A percentile compares a stretch with the other conserved stretches of the same genome.
These are phyloP conservation scores for Carassius auratus DNA, from an alignment of 2,113 vertebrate species.

Conservation along the genomic window DNA sequence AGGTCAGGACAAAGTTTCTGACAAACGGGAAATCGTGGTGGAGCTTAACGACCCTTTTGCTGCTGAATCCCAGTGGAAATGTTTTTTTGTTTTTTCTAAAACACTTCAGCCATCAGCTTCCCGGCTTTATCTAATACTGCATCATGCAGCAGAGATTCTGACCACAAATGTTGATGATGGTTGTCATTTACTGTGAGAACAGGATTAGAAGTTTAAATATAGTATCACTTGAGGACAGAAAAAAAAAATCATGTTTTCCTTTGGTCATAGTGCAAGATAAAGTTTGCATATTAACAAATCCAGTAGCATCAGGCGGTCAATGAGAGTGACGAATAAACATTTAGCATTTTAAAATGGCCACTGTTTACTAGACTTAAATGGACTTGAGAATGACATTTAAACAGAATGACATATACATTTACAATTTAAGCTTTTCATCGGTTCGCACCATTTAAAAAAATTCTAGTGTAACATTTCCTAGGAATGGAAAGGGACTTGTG, in stretches of 20 bases:
- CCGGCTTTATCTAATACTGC: conserved; percentile 16
- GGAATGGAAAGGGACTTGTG: too few relatives aligned
- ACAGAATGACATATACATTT: background rate
- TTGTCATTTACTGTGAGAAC: conserved; percentile 42
- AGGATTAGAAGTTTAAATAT: conserved; percentile 43
- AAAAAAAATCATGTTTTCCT: conserved; percentile 8
- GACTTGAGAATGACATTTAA: background rate
- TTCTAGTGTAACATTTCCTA: background rate
- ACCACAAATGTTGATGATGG: conserved; percentile 4
- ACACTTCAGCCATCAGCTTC: conserved; percentile 5
- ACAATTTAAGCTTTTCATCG: background rate
- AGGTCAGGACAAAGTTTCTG: conserved; percentile 40
- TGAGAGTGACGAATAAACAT: background rate
- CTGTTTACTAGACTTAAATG: background rate
- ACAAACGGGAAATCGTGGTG: conserved; percentile 33
- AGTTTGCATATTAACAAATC: background rate
- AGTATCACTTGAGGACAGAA: background rate
- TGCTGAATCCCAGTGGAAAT: conserved; percentile 6
- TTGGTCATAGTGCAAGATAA: background rate
- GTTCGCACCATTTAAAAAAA: background rate
- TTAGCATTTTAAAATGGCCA: background rate
- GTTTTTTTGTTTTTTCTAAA: background rate
- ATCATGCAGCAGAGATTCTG: conserved; percentile 19
- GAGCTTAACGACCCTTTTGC: background rate
- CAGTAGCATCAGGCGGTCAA: background rate